Evolutionary conservation across 1,140 invertebrate species (phyloP), one percentile per base, ranked within the genome.

Genomic region (Cotesia chilonis): DNA sequence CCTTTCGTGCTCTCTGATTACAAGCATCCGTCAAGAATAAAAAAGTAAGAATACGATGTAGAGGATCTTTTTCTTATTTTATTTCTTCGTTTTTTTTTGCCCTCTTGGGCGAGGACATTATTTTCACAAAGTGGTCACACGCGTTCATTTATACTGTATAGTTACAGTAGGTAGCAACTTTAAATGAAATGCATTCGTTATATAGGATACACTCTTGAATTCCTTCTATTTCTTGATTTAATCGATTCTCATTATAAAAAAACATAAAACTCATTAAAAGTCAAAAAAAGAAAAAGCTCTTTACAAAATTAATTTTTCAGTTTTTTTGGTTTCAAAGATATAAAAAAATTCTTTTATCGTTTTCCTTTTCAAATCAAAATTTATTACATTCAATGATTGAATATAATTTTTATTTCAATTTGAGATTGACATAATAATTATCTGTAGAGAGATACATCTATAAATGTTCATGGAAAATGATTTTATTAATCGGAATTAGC

Each of bases 151-250:
- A 47, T 47, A 47, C 41, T 9, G 41, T 47, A 47, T 47, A 47
- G 41, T 47, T 47, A 47, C 41, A 59, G 57, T 59, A 9, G 20
- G 57, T 59, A 59, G 20, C 17, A 20, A 59, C n/a, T 55, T 55
- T 14, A 55, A 20, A 20, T 55, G 54, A 55, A 55, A 12, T 55
- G 6, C 10, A 55, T 20, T 55, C 12, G n/a, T 55, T 55, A 47
- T 47, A 6, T 47, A 47, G 41, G 41, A 47, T 47, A 47, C 7
- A 47, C 41, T 7, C 6, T 47, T 47, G 41, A 47, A 47, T 47
- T 47, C 41, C 73, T 75, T 73, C 41, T 47, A 76, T 76, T 82
- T 83, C 82, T 83, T 83, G 81, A 81, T 83, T 83, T 82, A 82
- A 83, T 81, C 79, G 81, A 76, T 73, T 64, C 75, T 75, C 76